Conservation (phyloP, 1,140 invertebrate species). For the Vanessa atalanta region DNA sequence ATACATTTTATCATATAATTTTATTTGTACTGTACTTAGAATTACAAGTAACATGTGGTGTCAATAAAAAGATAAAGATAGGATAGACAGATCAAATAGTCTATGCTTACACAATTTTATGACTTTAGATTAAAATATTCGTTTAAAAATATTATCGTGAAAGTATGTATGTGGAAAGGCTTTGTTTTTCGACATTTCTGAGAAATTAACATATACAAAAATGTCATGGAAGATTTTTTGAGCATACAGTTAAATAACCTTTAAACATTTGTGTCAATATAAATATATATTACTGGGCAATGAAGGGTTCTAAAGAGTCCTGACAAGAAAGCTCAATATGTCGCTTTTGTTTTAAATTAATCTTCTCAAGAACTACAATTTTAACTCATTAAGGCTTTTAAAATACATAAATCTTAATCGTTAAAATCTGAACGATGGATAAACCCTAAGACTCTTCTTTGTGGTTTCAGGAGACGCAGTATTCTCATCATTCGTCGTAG, state of each 20-base stretch:
- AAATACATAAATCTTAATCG: too few relatives aligned
- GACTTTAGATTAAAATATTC: neutral
- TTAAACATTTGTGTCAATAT: too few relatives aligned
- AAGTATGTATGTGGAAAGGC: neutral
- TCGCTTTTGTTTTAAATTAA: too few relatives aligned
- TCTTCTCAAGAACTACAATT: too few relatives aligned
- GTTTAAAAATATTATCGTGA: neutral
- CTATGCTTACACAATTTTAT: neutral
- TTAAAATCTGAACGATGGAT: too few relatives aligned
- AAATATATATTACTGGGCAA: too few relatives aligned
- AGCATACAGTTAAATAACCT: too few relatives aligned
- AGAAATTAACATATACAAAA: too few relatives aligned
- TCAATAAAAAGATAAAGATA: neutral
- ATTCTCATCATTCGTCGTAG: conserved; percentile 75
- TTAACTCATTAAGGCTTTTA: too few relatives aligned
- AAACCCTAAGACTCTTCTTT: neutral
- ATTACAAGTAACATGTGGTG: neutral
- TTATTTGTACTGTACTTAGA: neutral
- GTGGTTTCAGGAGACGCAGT: conserved; percentile 57
- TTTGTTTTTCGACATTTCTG: neutral
- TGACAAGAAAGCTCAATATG: too few relatives aligned
- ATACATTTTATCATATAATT: neutral
- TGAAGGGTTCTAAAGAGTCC: too few relatives aligned
- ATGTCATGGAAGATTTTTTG: too few relatives aligned
- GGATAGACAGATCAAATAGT: neutral